Evolutionary conservation across 2,797 vertebrate genomes (phyloP).

Genomic region (Mus minutoides): DNA sequence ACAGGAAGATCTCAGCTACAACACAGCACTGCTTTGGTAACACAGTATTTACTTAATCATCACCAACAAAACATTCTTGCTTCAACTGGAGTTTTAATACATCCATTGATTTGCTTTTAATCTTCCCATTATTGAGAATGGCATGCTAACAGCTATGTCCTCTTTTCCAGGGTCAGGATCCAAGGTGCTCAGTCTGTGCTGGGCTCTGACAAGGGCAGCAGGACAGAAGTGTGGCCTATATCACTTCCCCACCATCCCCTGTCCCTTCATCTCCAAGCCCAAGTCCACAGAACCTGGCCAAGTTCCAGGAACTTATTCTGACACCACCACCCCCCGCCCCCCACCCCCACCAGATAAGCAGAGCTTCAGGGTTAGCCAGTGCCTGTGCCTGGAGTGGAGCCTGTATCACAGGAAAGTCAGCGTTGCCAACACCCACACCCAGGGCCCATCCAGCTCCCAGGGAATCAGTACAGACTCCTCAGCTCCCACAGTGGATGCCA

Average conservation of each 20-base stretch:
- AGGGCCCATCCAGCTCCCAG: not conserved
- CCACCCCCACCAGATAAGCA: not conserved
- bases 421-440: not conserved
- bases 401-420: not conserved
- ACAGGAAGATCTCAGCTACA: conserved; percentile 32
- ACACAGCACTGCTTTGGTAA: not conserved
- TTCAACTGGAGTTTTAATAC: conserved; percentile 43
- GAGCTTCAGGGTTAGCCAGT: not conserved
- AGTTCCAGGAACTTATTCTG: not conserved
- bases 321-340: not conserved
- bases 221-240: not conserved
- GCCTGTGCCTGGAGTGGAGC: not conserved
- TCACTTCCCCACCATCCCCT: not conserved
- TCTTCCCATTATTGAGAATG: not conserved
- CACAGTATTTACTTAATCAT: conserved; percentile 33
- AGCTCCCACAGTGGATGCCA: not conserved
- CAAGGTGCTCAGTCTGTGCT: not conserved
- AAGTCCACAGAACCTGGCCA: not conserved
- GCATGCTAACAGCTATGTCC: conserved; percentile 9
- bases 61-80: conserved; percentile 5
- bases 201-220: not conserved
- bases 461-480: not conserved
- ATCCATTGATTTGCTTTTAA: conserved; percentile 10
- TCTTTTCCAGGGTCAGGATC: not conserved
- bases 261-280: not conserved